Evolutionary conservation across 1,140 invertebrate species (phyloP).

Genomic region (Oryctes rhinoceros): DNA sequence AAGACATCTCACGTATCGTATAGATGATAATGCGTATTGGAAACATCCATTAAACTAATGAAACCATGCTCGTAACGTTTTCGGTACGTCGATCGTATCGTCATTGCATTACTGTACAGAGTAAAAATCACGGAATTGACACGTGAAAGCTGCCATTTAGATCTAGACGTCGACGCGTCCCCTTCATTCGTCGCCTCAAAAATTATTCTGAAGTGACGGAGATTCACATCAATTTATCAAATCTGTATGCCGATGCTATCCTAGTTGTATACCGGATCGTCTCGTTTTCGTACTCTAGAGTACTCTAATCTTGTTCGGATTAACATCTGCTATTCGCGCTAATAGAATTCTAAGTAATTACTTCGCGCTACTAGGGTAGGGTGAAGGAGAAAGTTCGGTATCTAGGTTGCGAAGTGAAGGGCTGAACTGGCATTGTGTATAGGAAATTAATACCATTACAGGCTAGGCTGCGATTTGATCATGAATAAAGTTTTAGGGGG

Average conservation of each 20-base stretch:
- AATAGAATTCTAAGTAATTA: slow-evolving; percentile 19
- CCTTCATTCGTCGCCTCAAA: background rate
- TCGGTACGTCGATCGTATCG: background rate
- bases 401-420: background rate
- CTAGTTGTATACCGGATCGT: background rate
- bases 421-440: background rate
- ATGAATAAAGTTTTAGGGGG: too few relatives aligned
- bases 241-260: background rate
- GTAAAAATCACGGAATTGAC: background rate
- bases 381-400: background rate
- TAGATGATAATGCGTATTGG: background rate
- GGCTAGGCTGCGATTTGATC: too few relatives aligned
- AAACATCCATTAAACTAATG: slow-evolving; percentile 6
- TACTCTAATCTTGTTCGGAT: slow-evolving; percentile 5
- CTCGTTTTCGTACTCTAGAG: background rate
- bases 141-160: slow-evolving; percentile 3
- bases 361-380: background rate
- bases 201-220: background rate
- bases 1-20: too few relatives aligned
- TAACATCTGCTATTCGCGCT: slow-evolving; percentile 18
- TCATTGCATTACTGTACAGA: background rate
- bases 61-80: background rate
- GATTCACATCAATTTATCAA: slow-evolving; percentile 1
- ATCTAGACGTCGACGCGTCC: background rate
- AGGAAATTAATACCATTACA: slow-evolving; percentile 10